Base-by-base conservation (phyloP, 1,140 invertebrate genomes). In the Drosophila mauritiana region DNA sequence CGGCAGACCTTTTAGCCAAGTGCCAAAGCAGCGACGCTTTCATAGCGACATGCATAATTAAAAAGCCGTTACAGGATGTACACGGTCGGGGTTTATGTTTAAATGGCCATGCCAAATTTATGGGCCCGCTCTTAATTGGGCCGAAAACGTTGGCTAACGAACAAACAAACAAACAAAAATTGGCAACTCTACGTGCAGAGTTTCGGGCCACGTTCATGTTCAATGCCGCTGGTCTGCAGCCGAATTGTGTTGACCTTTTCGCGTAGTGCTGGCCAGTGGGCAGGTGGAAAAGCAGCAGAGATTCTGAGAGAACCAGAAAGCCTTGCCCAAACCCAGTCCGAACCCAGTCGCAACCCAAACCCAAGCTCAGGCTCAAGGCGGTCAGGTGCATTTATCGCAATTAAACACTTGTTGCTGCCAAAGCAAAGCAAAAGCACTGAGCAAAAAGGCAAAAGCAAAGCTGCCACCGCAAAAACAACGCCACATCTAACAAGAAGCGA, bases 311-410 rank as follows among this genome's bases (percentile, higher is more conserved):
- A 49, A 57, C 52, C 68, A 57, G 65, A 72, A 72, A 57, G 43
- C 64, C 82, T 88, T 88, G 83, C 59, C 59, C 56, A 72, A 70
- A 31, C 37, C 52, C 64, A 42, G 37, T n/a, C 68, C 64, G 42
- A 22, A 22, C 20, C 20, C 20, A 57, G 51, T 10, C 36, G 34
- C 49, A 22, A 42, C 25, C 36, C 42, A 15, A 10, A 13, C 37
- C 13, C 37, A 39, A 11, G 42, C 42, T 15, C 72, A 84, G 81
- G 69, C 74, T 75, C 70, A 89, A 89, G 84, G 84, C 76, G 68
- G 76, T 80, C 84, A 70, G 80, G 80, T 89, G 84, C 85, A 89
- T 89, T 89, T 89, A 89, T 89, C 89, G 84, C 84, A 89, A 89
- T 89, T 89, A 89, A 90, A 89, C 80, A 89, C 80, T 89, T 89